A percentile compares a stretch with the other conserved stretches of the same genome.
Evolutionary conservation across 2,888 invertebrate genomes (phyloP).

Genomic region (Odontocerum albicorne): DNA sequence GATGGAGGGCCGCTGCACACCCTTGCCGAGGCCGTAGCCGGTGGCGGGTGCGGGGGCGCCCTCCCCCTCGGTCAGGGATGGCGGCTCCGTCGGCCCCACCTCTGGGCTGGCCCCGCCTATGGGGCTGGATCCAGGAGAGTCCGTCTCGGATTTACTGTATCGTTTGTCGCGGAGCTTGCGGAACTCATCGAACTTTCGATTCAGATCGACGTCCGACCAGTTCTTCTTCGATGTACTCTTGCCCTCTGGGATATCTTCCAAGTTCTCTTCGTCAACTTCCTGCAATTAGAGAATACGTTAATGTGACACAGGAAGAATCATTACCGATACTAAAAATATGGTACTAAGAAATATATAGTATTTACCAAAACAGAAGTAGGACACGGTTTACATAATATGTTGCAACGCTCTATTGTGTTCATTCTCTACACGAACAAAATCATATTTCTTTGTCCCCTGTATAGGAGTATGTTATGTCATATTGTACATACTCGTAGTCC

Average conservation of each 20-base stretch:
- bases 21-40: conserved; percentile 21
- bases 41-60: conserved; percentile 19
- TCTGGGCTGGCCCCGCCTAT: conserved; percentile 28
- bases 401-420: no score
- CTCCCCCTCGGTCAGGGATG: conserved; percentile 8
- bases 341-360: no score
- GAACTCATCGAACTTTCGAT: conserved; percentile 60
- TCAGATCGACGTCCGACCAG: conserved; percentile 55
- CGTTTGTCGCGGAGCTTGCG: conserved; percentile 50
- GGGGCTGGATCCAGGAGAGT: conserved; percentile 34
- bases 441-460: no score
- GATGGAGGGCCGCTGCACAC: conserved; percentile 31
- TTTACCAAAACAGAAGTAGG: no score
- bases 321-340: no score
- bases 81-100: conserved; percentile 21
- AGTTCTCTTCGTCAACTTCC: conserved; percentile 71
- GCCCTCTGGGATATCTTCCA: conserved; percentile 45
- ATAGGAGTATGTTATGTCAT: no score
- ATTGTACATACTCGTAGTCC: no score
- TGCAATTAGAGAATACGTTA: no score
- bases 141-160: conserved; percentile 32
- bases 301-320: no score
- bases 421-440: no score
- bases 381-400: no score
- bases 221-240: conserved; percentile 47